Conservation (phyloP, 1,140 invertebrate genomes). For the Aphidius ervi region DNA sequence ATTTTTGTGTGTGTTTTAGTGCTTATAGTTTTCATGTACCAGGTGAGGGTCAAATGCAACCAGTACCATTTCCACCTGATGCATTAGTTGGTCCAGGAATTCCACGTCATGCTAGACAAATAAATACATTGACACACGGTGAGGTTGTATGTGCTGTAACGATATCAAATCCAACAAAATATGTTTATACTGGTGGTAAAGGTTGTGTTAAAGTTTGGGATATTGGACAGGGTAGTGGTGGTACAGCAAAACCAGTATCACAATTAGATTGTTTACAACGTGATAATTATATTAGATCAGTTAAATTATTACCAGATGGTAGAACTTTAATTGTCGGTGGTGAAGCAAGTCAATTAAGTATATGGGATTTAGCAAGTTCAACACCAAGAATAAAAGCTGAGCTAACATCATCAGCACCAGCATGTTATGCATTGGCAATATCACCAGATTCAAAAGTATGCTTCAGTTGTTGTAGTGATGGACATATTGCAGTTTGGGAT, state of each 20-base stretch:
- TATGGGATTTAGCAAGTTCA: constrained; percentile 82
- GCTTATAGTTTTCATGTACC: constrained; percentile 75
- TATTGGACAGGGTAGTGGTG: constrained; percentile 65
- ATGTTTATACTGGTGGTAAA: constrained; percentile 86
- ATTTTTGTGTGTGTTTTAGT: constrained; percentile 38
- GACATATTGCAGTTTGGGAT: constrained; percentile 96
- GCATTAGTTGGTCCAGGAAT: constrained; percentile 90
- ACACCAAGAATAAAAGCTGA: constrained; percentile 90
- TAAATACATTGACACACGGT: constrained; percentile 75
- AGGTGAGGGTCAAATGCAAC: constrained; percentile 68
- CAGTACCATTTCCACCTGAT: constrained; percentile 81
- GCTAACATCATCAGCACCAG: constrained; percentile 87
- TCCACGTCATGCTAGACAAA: constrained; percentile 71
- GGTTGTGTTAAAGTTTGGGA: constrained; percentile 87
- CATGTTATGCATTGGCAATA: constrained; percentile 87
- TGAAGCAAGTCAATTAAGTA: constrained; percentile 83
- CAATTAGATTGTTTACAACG: constrained; percentile 81
- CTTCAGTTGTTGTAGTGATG: constrained; percentile 96
- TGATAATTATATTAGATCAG: constrained; percentile 88
- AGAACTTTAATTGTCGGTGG: constrained; percentile 88
- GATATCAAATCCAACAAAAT: constrained; percentile 76
- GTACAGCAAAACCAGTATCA: constrained; percentile 69
- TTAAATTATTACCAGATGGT: constrained; percentile 87
- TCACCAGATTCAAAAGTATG: constrained; percentile 89
- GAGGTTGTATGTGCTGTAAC: constrained; percentile 87